These are phyloP conservation scores for Tigriopus californicus DNA, from an alignment of 2,888 invertebrate species.

Conservation along the genomic window DNA sequence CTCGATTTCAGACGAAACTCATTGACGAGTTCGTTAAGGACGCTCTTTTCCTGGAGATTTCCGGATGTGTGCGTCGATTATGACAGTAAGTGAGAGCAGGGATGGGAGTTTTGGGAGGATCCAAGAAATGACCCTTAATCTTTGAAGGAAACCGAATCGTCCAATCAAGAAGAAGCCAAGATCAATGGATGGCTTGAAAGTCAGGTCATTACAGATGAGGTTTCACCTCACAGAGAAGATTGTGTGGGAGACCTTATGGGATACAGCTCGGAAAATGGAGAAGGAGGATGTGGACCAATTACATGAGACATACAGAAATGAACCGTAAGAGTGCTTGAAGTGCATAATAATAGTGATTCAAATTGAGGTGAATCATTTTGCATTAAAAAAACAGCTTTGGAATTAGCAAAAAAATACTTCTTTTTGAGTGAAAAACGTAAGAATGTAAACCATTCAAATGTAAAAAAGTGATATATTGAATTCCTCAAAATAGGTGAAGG, in stretches of 20 bases:
- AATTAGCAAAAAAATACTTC: too few relatives aligned
- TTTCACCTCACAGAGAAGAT: neutral
- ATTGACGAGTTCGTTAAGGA: slow-evolving; percentile 7
- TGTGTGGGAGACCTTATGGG: neutral
- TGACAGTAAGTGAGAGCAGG: neutral
- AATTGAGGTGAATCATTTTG: too few relatives aligned
- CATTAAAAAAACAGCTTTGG: too few relatives aligned
- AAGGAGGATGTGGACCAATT: neutral
- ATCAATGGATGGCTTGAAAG: neutral
- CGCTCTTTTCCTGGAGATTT: neutral
- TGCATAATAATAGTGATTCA: too few relatives aligned
- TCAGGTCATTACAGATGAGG: neutral
- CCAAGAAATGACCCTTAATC: neutral
- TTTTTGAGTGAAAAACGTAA: too few relatives aligned
- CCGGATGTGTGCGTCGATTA: neutral
- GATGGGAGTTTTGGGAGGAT: neutral
- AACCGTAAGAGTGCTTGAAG: neutral
- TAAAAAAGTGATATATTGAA: neutral
- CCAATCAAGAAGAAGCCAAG: neutral
- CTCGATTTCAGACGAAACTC: neutral
- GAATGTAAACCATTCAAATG: too few relatives aligned
- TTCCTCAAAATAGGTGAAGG: too few relatives aligned
- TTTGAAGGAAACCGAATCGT: neutral
- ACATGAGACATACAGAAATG: neutral
- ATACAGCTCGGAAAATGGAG: neutral